Percentiles rank a stretch among this genome's conserved stretches.
These are phyloP conservation scores for Halcyon chelicuti DNA, from an alignment of 2,797 vertebrate species.

Conservation along the genomic window DNA sequence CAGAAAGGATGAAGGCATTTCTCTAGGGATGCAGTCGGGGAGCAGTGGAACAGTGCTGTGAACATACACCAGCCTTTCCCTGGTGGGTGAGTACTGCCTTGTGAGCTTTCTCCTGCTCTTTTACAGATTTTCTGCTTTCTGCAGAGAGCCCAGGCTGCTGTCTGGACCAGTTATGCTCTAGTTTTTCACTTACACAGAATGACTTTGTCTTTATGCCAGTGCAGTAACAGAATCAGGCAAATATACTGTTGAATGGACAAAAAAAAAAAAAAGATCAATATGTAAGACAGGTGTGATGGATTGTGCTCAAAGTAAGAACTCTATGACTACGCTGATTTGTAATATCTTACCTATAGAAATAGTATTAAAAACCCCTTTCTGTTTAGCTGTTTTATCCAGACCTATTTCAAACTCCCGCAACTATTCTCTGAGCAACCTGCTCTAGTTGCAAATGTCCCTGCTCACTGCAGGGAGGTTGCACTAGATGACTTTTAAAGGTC, in stretches of 20 bases:
- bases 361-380: neutral
- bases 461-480: neutral
- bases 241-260: neutral
- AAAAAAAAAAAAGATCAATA: neutral
- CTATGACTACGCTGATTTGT: too few relatives aligned
- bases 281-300: neutral
- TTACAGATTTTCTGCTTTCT: neutral
- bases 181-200: neutral
- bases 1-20: neutral
- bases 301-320: neutral
- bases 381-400: neutral
- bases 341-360: neutral
- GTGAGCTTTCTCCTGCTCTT: neutral
- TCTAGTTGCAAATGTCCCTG: neutral
- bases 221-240: neutral
- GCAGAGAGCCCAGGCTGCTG: neutral
- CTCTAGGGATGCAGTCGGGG: rapidly evolving
- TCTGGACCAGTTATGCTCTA: neutral
- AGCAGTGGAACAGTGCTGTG: rapidly evolving
- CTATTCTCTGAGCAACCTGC: neutral
- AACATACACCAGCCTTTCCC: neutral
- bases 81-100: rapidly evolving
- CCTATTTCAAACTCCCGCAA: neutral
- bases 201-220: neutral
- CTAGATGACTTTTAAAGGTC: neutral